phyloP scores from a whole-genome alignment of 1,140 invertebrate genomes.

The Drosophila elegans region DNA sequence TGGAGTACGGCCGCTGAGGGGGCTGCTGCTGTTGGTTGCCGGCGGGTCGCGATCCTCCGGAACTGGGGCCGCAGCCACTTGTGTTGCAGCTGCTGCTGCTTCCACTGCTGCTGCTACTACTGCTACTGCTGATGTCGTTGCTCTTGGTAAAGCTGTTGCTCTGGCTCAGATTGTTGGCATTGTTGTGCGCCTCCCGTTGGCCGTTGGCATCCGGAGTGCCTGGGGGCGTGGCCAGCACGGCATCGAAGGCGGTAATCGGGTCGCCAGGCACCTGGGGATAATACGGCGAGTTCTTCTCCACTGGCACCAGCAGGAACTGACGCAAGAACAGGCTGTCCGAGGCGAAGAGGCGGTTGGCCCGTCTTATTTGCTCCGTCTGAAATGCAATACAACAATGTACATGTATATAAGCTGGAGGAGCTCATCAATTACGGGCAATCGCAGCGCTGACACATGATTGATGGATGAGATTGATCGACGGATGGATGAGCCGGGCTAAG shows the following conservation, averaged over 20 bases:
- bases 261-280: constrained; percentile 85
- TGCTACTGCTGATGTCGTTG: constrained; percentile 56
- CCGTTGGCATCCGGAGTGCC: constrained; percentile 66
- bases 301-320: constrained; percentile 92
- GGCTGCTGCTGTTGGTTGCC: constrained; percentile 19
- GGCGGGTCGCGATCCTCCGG: constrained; percentile 44
- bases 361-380: constrained; percentile 95
- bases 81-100: constrained; percentile 65
- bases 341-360: constrained; percentile 94
- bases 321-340: constrained; percentile 95
- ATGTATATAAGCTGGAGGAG: constrained; percentile 15
- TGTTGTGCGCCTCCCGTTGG: constrained; percentile 65
- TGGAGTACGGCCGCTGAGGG: constrained; percentile 84
- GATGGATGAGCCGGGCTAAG: constrained; percentile 24
- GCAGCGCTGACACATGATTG: constrained; percentile 44
- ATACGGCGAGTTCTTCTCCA: constrained; percentile 87
- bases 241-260: constrained; percentile 48
- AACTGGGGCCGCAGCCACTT: constrained; percentile 38
- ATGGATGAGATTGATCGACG: constrained; percentile 40
- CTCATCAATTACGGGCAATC: constrained; percentile 63
- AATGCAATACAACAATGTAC: constrained; percentile 20
- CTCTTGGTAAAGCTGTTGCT: constrained; percentile 51
- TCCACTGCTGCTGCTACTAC: constrained; percentile 58
- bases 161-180: constrained; percentile 63
- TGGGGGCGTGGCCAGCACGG: constrained; percentile 56